These are phyloP conservation scores for Aplocera efformata DNA, from an alignment of 2,888 invertebrate species.

Conservation along the genomic window DNA sequence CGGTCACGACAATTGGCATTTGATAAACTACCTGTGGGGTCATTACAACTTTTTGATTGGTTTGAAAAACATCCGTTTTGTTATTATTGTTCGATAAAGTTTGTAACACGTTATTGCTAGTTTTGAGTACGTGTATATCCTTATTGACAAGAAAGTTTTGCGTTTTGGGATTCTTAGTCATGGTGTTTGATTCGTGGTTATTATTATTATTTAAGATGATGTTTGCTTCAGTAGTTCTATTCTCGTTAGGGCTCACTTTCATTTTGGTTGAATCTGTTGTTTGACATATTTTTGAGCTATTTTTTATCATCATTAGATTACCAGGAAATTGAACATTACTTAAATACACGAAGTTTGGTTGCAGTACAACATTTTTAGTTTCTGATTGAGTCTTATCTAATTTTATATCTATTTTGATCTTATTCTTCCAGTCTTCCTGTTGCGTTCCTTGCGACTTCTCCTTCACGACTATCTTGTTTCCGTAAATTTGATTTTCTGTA, in stretches of 20 bases:
- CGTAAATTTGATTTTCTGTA: slow-evolving; percentile 78
- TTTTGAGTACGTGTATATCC: slow-evolving; percentile 57
- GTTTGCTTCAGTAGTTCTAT: slow-evolving; percentile 35
- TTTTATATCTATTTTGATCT: slow-evolving; percentile 41
- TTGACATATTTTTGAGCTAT: slow-evolving; percentile 50
- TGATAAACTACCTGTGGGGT: slow-evolving; percentile 68
- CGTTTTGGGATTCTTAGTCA: slow-evolving; percentile 34
- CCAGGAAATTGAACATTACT: slow-evolving; percentile 69
- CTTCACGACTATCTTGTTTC: slow-evolving; percentile 79
- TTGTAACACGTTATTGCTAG: slow-evolving; percentile 55
- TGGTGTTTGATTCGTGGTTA: slow-evolving; percentile 23
- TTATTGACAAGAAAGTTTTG: slow-evolving; percentile 37
- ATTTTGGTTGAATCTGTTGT: slow-evolving; percentile 40
- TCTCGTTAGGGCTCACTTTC: slow-evolving; percentile 49
- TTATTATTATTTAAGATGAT: slow-evolving; percentile 15
- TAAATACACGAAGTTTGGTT: slow-evolving; percentile 69
- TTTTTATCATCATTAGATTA: slow-evolving; percentile 74
- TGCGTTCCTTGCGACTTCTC: slow-evolving; percentile 69
- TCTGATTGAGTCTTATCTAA: slow-evolving; percentile 41
- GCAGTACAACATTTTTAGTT: slow-evolving; percentile 60
- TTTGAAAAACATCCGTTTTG: slow-evolving; percentile 46
- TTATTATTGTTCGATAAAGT: slow-evolving; percentile 50
- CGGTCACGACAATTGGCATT: slow-evolving; percentile 58
- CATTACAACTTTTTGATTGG: slow-evolving; percentile 60
- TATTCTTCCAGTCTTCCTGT: slow-evolving; percentile 63